These are phyloP conservation scores for Mormyrops attenuatus DNA, from an alignment of 2,797 vertebrate species.

Conservation along the genomic window DNA sequence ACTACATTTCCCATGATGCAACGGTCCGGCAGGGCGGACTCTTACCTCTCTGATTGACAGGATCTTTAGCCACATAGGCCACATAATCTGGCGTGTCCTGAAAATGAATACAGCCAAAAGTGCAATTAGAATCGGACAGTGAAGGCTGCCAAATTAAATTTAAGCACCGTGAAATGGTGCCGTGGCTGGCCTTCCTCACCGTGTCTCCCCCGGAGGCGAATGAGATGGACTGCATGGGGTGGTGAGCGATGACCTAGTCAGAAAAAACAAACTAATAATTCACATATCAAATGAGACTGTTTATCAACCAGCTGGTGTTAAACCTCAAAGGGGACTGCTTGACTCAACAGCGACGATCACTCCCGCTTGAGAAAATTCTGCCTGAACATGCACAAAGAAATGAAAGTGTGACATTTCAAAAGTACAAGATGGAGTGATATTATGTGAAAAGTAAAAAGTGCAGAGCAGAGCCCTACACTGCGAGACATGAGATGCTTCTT, in stretches of 20 bases:
- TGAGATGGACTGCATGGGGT: slow-evolving; percentile 98
- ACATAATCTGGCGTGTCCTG: slow-evolving; percentile 94
- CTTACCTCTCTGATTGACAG: slow-evolving; percentile 95
- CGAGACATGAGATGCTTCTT: neutral
- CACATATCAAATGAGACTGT: neutral
- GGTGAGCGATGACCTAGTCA: slow-evolving; percentile 84
- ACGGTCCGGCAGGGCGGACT: neutral
- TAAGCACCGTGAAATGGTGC: neutral
- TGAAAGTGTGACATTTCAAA: neutral
- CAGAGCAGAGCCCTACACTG: neutral
- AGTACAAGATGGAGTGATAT: neutral
- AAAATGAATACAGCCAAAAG: slow-evolving; percentile 31
- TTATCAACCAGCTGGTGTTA: neutral
- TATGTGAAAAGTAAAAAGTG: neutral
- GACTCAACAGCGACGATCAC: neutral
- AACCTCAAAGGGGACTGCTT: neutral
- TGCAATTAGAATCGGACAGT: neutral
- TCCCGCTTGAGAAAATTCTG: neutral
- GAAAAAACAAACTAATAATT: slow-evolving; percentile 19
- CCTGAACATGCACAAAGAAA: neutral
- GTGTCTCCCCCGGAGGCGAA: slow-evolving; percentile 93
- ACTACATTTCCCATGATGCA: neutral
- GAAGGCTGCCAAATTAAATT: neutral
- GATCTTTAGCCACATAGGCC: slow-evolving; percentile 95
- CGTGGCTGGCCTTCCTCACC: slow-evolving; percentile 58